Percentiles rank a stretch among this genome's conserved stretches.
phyloP scores from a whole-genome alignment of 2,113 vertebrate species.

The Chionis minor region DNA sequence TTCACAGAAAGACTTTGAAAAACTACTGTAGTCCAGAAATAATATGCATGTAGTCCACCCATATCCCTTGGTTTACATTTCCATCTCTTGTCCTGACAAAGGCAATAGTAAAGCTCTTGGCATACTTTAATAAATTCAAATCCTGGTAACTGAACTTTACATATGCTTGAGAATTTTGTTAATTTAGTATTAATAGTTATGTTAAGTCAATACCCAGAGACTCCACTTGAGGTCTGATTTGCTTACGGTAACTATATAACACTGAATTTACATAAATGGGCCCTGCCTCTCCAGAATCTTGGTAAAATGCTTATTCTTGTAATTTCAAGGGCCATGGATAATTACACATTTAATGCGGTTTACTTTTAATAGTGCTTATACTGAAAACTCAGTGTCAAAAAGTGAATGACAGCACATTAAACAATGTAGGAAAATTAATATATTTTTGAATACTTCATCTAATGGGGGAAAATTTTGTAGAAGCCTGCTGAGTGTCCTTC shows the following conservation, averaged over 20 bases:
- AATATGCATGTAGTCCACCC: background rate
- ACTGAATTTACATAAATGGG: background rate
- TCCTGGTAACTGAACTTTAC: background rate
- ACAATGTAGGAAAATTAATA: background rate
- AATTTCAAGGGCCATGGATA: background rate
- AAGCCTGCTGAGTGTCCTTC: background rate
- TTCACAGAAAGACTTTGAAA: background rate
- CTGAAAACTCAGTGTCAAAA: background rate
- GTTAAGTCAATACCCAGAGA: background rate
- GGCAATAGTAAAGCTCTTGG: background rate
- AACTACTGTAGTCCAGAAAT: background rate
- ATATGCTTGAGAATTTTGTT: background rate
- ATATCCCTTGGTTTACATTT: background rate
- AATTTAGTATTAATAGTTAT: background rate
- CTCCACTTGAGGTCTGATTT: background rate
- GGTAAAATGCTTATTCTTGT: background rate
- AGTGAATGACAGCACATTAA: background rate
- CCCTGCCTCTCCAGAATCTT: background rate
- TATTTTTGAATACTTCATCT: background rate
- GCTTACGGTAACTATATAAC: background rate
- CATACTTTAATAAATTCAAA: background rate
- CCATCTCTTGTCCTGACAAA: background rate
- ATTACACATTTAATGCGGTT: background rate
- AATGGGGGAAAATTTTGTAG: background rate
- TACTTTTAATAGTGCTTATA: background rate